Conservation (phyloP, 2,888 invertebrate species). For the Diaphora mendica region DNA sequence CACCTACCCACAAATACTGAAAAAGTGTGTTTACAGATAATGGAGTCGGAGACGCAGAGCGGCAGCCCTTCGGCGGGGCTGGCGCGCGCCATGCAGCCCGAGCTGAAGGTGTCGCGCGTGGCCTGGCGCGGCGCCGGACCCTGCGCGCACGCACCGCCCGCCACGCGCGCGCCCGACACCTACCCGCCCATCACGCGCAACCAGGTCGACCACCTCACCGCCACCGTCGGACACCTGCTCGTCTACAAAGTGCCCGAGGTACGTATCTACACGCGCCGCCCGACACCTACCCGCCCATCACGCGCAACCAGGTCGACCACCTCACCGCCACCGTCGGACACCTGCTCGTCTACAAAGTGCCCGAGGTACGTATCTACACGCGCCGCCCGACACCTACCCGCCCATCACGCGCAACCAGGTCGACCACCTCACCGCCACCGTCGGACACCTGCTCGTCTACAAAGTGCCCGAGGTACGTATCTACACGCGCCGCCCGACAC, state of each 20-base stretch:
- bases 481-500: conserved; percentile 88
- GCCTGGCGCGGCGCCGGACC: conserved; percentile 89
- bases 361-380: conserved; percentile 87
- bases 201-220: conserved; percentile 94
- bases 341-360: conserved; percentile 91
- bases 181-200: conserved; percentile 92
- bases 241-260: conserved; percentile 93
- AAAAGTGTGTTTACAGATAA: conserved; percentile 61
- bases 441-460: conserved; percentile 90
- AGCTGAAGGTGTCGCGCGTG: conserved; percentile 89
- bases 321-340: conserved; percentile 66
- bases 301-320: not conserved
- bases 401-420: conserved; percentile 88
- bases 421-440: not conserved
- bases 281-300: not conserved
- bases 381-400: conserved; percentile 91
- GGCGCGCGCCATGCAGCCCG: conserved; percentile 88
- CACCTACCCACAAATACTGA: too few relatives aligned
- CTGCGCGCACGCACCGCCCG: conserved; percentile 87
- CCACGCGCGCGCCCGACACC: conserved; percentile 87
- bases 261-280: conserved; percentile 19
- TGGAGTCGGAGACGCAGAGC: conserved; percentile 79
- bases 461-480: conserved; percentile 90
- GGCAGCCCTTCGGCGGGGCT: conserved; percentile 88
- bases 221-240: conserved; percentile 93